Percentiles rank a stretch among this genome's conserved stretches.
Conservation (phyloP, 64 coral and sea anemone genomes). For the Acropora yongei region DNA sequence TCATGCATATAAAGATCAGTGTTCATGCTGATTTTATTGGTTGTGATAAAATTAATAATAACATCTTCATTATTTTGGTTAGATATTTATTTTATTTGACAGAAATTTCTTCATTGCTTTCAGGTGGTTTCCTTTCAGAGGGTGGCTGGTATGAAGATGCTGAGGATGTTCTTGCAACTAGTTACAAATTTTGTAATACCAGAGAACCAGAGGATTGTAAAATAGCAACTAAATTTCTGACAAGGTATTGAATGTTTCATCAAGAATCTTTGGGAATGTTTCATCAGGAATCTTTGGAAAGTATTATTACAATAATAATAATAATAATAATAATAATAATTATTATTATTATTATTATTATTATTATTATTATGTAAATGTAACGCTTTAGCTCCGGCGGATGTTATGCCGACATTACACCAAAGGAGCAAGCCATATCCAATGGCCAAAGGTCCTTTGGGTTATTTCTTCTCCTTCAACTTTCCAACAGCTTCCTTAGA, state of each 20-base stretch:
- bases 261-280: neutral
- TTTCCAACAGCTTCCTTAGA: too few relatives aligned
- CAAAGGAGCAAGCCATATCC: too few relatives aligned
- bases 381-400: too few relatives aligned
- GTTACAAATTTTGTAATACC: slow-evolving; percentile 74
- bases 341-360: too few relatives aligned
- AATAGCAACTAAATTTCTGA: slow-evolving; percentile 78
- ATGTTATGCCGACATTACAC: too few relatives aligned
- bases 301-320: too few relatives aligned
- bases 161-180: slow-evolving; percentile 60
- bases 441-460: too few relatives aligned
- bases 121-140: slow-evolving; percentile 90
- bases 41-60: neutral
- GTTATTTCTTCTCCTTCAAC: too few relatives aligned
- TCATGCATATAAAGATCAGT: neutral
- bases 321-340: too few relatives aligned
- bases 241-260: slow-evolving; percentile 62
- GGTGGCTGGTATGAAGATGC: slow-evolving; percentile 94
- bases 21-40: neutral
- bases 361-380: too few relatives aligned
- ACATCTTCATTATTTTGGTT: neutral
- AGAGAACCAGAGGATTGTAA: slow-evolving; percentile 71
- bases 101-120: slow-evolving; percentile 2
- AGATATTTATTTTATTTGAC: neutral
- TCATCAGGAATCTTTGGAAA: too few relatives aligned